A percentile compares a stretch with the other conserved stretches of the same genome.
Conservation (phyloP, 2,797 vertebrate genomes). For the Loriculus beryllinus region DNA sequence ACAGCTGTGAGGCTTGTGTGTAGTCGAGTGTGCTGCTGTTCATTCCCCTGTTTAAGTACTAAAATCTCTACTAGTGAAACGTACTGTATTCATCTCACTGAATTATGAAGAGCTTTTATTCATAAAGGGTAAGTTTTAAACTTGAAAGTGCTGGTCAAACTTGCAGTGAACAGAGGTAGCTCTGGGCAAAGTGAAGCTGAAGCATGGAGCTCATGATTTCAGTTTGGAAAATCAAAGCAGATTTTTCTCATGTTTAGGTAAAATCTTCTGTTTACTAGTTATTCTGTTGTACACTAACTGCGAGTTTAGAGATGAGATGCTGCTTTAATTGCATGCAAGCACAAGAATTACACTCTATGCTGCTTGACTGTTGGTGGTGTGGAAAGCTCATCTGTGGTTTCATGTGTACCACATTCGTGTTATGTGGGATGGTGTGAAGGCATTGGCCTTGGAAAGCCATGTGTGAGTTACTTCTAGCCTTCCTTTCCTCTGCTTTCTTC, state of each 20-base stretch:
- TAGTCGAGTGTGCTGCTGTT: background rate
- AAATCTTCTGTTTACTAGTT: background rate
- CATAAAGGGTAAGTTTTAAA: rapidly evolving
- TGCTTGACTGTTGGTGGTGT: background rate
- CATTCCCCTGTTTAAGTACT: background rate
- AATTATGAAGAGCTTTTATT: background rate
- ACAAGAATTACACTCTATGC: background rate
- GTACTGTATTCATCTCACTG: background rate
- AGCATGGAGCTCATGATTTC: background rate
- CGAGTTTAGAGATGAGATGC: background rate
- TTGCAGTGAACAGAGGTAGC: background rate
- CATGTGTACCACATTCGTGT: rapidly evolving
- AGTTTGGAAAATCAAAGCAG: background rate
- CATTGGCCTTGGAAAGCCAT: background rate
- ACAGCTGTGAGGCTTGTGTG: background rate
- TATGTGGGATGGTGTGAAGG: background rate
- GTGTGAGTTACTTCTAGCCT: background rate
- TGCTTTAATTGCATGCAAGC: background rate
- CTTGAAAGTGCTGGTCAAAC: background rate
- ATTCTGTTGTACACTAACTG: background rate
- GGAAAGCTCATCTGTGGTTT: background rate
- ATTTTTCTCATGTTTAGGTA: background rate
- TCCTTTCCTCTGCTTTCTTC: background rate
- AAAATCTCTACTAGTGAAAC: background rate
- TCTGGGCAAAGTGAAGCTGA: background rate